Percentiles rank a stretch among this genome's conserved stretches.
Evolutionary conservation across 2,888 invertebrate species (phyloP).

Genomic region (Drosophila rellima): DNA sequence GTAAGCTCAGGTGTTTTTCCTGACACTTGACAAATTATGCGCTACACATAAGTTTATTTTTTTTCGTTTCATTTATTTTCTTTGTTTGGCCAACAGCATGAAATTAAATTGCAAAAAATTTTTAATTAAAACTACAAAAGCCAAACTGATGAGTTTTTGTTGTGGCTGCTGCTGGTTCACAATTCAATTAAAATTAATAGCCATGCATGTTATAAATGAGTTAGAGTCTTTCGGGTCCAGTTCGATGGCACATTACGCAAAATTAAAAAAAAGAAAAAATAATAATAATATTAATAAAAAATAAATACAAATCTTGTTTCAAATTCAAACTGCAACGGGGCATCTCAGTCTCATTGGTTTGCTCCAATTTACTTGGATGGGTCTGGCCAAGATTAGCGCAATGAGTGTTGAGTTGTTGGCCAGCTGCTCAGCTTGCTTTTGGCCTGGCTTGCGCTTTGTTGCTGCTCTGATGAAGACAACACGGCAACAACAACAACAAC

Average conservation of each 20-base stretch:
- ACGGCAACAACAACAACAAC: conserved; percentile 27
- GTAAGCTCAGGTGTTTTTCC: conserved; percentile 24
- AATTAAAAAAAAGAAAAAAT: conserved; percentile 29
- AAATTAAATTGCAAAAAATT: conserved; percentile 37
- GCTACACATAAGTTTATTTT: conserved; percentile 16
- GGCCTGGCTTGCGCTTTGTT: conserved; percentile 49
- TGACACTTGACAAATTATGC: conserved; percentile 65
- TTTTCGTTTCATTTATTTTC: background rate
- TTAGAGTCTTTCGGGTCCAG: conserved; percentile 33
- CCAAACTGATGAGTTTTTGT: conserved; percentile 49
- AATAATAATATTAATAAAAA: background rate
- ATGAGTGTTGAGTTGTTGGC: conserved; percentile 30
- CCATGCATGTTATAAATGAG: conserved; percentile 55
- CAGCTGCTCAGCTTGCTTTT: conserved; percentile 35
- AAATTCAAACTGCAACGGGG: conserved; percentile 16
- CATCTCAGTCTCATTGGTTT: conserved; percentile 27
- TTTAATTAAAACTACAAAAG: conserved; percentile 68
- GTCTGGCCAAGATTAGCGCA: conserved; percentile 51
- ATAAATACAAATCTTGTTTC: conserved; percentile 6
- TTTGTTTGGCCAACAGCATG: conserved; percentile 31
- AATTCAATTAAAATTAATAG: conserved; percentile 64
- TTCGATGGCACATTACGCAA: conserved; percentile 72
- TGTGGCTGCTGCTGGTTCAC: conserved; percentile 32
- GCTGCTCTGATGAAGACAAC: conserved; percentile 59
- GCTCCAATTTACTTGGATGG: conserved; percentile 62